Evolutionary conservation across 2,888 invertebrate genomes (phyloP), one percentile per base, ranked within the genome.

Genomic region (Drosophila lutescens): DNA sequence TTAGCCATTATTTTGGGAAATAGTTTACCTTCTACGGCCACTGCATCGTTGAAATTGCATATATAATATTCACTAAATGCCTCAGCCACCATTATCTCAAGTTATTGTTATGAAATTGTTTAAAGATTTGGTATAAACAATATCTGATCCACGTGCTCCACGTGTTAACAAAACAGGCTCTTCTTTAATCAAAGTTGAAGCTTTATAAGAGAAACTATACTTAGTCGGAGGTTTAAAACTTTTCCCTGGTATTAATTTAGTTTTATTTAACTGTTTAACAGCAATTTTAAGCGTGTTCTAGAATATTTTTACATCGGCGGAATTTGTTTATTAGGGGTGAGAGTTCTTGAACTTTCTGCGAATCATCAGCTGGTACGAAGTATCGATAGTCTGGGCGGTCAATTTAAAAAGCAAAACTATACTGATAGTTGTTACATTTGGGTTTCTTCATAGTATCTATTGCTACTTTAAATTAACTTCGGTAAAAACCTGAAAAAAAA

Each of bases 31-130:
- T 88, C 76, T 1, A 46, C 26, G 4, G 56, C 49, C 13, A 73
- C 65, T n/a, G 69, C 65, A 71, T 91, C 89, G 50, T 82, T 89
- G 17, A 91, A 91, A 75, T 91, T 91, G 58, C 90, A 91, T 17
- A 91, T 51, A 65, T 73, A 91, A 65, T 80, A 76, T 61, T 83
- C 68, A 44, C 73, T 78, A n/a, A 81, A 70, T 23, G 38, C 47
- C 23, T 87, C 85, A 13, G 70, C 66, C 20, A 79, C 78, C 30
- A 81, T 60, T 60, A 20, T 63, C 32, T 17, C 55, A 56, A 47
- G 9, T 13, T 1, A 1, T 23, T 53, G 32, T 32, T 47, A 13
- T 49, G 36, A 67, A 58, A 60, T 59, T 10, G 32, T n/a, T 0
- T 34, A 38, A 10, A n/a, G 34, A 4, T 38, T 10, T 63, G 13